Evolutionary conservation across 2,888 invertebrate genomes (phyloP).

Genomic region (Leptopilina drosophilae): DNA sequence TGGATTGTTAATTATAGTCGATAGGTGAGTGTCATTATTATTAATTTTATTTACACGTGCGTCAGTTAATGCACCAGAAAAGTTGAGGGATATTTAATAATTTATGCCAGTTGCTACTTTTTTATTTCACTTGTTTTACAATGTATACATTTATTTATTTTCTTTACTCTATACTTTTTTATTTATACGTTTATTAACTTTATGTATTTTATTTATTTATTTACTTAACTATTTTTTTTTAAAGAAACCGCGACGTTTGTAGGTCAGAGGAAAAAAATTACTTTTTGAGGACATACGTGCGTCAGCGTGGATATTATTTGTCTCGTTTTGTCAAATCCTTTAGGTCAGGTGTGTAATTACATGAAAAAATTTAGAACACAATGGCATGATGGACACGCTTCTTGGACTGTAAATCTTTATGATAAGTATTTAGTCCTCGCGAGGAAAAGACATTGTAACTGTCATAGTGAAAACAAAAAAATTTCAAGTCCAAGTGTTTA

Average conservation of each 20-base stretch:
- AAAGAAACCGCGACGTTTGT: too few species aligned
- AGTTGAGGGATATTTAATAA: background rate
- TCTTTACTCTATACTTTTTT: too few species aligned
- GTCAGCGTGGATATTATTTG: constrained; percentile 23
- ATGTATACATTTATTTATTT: too few species aligned
- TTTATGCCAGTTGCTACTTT: background rate
- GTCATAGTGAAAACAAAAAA: background rate
- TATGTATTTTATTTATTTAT: too few species aligned
- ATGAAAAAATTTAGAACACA: constrained; percentile 20
- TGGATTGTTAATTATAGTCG: background rate
- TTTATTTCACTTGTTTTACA: too few species aligned
- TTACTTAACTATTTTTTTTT: too few species aligned
- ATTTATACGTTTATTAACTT: too few species aligned
- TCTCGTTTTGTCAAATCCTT: constrained; percentile 3
- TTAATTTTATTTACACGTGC: background rate
- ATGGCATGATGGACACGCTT: background rate
- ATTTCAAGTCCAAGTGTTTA: background rate
- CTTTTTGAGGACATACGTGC: constrained; percentile 38
- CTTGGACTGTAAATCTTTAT: background rate
- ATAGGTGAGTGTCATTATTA: constrained; percentile 3
- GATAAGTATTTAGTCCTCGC: background rate
- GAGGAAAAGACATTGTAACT: background rate
- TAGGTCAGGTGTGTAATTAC: constrained; percentile 14
- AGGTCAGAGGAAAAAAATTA: background rate
- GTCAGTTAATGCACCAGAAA: background rate